Conservation (phyloP, 2,797 vertebrate genomes). For the Kryptolebias ocellatus region DNA sequence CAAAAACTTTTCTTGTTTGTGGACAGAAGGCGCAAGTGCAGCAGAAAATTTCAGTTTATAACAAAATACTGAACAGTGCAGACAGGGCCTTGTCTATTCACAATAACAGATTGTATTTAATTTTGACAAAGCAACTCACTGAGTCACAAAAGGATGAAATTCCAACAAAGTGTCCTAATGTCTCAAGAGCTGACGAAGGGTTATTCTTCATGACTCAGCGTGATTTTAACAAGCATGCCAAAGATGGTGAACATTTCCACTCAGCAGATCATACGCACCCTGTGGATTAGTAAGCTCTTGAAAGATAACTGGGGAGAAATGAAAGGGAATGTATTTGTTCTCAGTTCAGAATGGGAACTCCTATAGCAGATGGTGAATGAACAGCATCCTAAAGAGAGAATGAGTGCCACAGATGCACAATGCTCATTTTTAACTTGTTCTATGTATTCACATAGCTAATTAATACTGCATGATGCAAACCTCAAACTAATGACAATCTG, state of each 20-base stretch:
- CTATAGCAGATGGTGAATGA: constrained; percentile 34
- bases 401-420: neutral
- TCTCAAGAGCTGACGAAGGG: neutral
- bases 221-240: constrained; percentile 12
- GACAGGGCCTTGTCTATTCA: too few species aligned
- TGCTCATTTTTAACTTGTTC: constrained; percentile 9
- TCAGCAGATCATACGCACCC: constrained; percentile 14
- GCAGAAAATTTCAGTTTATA: too few species aligned
- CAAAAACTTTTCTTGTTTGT: too few species aligned
- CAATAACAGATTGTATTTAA: too few species aligned
- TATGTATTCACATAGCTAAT: constrained; percentile 6
- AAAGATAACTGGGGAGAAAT: constrained; percentile 36
- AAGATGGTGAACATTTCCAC: constrained; percentile 12
- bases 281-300: constrained; percentile 17
- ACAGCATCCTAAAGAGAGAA: neutral
- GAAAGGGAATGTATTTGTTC: constrained; percentile 37
- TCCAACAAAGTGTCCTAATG: constrained; percentile 11
- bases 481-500: constrained; percentile 3
- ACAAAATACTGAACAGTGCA: too few species aligned
- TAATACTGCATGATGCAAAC: constrained; percentile 37
- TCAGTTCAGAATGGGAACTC: constrained; percentile 36
- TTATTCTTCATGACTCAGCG: neutral
- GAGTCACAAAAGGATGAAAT: neutral
- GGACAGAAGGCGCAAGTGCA: too few species aligned
- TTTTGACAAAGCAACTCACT: too few species aligned